Evolutionary conservation across 2,797 vertebrate species (phyloP), one percentile per base, ranked within the genome.

Genomic region (Phoeniculus purpureus): DNA sequence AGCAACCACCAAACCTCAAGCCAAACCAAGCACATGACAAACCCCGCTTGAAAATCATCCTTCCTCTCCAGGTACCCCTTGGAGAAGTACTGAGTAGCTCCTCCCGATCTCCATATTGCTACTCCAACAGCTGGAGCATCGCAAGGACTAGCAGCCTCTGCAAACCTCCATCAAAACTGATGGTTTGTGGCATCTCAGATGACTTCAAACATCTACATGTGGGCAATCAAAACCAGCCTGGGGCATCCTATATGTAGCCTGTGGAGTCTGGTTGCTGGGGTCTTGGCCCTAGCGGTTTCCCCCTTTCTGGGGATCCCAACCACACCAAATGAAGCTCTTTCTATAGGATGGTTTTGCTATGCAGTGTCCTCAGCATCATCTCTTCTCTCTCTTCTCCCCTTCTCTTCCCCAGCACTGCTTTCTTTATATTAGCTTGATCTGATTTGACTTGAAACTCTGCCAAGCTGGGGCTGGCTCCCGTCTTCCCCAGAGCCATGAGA

Each of bases 161-260:
- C 4, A 1, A 12, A 18, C 7, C 45, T 43, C 54, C 4, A 0
- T 15, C 16, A 54, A 16, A 22, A 3, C 9, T 3, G 1, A 74
- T 0, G 31, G 27, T 2, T 40, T 68, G 34, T 47, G 74, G 34
- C 60, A 54, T 5, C 77, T 47, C 16, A 3, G 22, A 2, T 23
- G 47, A 54, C 62, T 61, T 62, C 12, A 3, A 75, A 72, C 32
- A 54, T 50, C 62, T 15, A 2, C 29, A 2, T 1, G 6, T 32
- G 72, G 48, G 52, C 61, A 55, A 74, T 34, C 4, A 1, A 40
- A n/a, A 54, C 1, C 66, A 58, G 48, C 50, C 9, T 0, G 1
- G 43, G 27, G 12, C 71, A 59, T 25, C 40, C 43, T 48, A 4
- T 3, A 5, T 15, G 32, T 61, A 29, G 43, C 47, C 22, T 2